Percentiles rank a stretch among this genome's conserved stretches.
phyloP scores from a whole-genome alignment of 2,888 invertebrate genomes.

The Dromius quadrimaculatus region DNA sequence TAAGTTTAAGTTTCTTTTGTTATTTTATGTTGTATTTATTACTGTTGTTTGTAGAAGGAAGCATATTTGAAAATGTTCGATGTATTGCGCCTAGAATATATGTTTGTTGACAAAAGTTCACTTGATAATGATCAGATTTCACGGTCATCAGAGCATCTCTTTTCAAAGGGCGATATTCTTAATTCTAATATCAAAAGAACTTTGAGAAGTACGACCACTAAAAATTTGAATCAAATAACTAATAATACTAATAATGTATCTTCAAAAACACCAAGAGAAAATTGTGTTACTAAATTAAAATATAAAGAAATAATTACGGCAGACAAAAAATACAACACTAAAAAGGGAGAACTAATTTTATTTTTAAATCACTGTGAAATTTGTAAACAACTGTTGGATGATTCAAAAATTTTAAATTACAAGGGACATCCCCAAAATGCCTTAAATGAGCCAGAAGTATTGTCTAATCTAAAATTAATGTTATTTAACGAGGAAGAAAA shows the following conservation, averaged over 20 bases:
- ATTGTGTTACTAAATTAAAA: no score
- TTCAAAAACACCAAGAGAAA: neutral
- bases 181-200: neutral
- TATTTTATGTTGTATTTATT: neutral
- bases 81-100: conserved; percentile 5
- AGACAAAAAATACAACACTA: no score
- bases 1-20: conserved; percentile 37
- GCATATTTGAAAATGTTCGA: conserved; percentile 30
- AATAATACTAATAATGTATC: neutral
- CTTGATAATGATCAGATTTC: neutral
- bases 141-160: neutral
- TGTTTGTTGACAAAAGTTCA: neutral
- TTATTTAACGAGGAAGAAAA: conserved; percentile 77
- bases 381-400: conserved; percentile 61
- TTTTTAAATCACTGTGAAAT: conserved; percentile 60
- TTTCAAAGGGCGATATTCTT: neutral
- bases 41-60: conserved; percentile 16
- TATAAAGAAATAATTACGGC: no score
- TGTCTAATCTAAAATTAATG: conserved; percentile 80
- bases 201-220: neutral
- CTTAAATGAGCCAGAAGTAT: conserved; percentile 80
- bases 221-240: conserved; percentile 7
- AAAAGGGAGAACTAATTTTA: no score
- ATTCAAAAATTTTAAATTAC: conserved; percentile 66
- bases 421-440: conserved; percentile 83